Base-by-base conservation (phyloP, 2,888 invertebrate species). In the Thyatira batis region DNA sequence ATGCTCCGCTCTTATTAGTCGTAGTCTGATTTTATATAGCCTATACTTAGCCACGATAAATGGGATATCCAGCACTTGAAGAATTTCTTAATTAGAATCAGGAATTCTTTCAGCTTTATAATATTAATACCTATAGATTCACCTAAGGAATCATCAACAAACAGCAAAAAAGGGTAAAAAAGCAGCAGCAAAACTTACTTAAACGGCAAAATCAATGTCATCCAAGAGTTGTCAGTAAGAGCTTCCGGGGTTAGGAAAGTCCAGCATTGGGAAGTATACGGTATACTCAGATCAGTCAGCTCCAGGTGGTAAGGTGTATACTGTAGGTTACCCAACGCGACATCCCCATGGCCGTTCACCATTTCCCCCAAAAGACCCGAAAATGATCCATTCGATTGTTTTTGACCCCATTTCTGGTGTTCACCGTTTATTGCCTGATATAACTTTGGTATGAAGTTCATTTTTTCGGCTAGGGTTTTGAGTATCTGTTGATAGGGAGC, bases 161-260 rank as follows among this genome's bases (percentile, higher is more conserved):
- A n/a, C n/a, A n/a, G n/a, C n/a, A n/a, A n/a, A n/a, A n/a, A n/a
- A n/a, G n/a, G n/a, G n/a, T n/a, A n/a, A n/a, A n/a, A n/a, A n/a
- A n/a, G n/a, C n/a, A n/a, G n/a, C n/a, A n/a, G n/a, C 3, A 1
- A 11, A 54, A 75, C 86, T 83, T 88, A 95, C 96, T 93, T 95
- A 73, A 97, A 97, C 0, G 97, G 97, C 63, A 96, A 85, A 70
- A 97, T 95, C 6, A 97, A 88, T 0, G 97, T 95, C 80, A 95
- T 95, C 97, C 97, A 97, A 0, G 97, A 96, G 70, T 96, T 96
- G 75, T 97, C 96, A 1, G 94, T 94, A 17, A 95, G 87, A 0
- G 96, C 94, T 83, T 97, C 97, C 0, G 97, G 97, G 0, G 97
- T 97, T 17, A 97, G 80, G 73, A 97, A 97, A 0, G 97, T 97